Conservation (phyloP, 2,113 vertebrate species). For the Mionectes macconnelli region DNA sequence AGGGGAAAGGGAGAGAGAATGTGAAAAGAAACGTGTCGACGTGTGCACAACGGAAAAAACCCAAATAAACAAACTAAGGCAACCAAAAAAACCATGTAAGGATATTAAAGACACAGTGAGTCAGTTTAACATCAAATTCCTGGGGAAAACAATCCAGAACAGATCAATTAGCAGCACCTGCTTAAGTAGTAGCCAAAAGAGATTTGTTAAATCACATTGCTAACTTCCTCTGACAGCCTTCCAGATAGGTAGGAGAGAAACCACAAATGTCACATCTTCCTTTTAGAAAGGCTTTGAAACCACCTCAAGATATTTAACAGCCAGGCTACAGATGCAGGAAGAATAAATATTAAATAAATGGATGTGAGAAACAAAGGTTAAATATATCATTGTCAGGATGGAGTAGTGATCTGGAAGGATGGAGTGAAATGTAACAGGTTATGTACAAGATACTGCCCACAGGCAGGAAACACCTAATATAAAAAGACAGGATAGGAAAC, state of each 20-base stretch:
- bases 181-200: neutral
- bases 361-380: constrained; percentile 16
- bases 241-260: neutral
- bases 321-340: neutral
- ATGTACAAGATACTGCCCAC: neutral
- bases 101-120: neutral
- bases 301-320: neutral
- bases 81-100: neutral
- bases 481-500: neutral
- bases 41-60: rapidly evolving
- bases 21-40: neutral
- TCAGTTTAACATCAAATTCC: neutral
- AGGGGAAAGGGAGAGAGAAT: neutral
- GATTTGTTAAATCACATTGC: neutral
- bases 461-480: neutral
- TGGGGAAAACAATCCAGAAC: neutral
- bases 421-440: neutral
- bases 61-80: neutral
- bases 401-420: neutral
- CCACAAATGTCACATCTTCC: neutral
- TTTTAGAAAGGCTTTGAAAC: neutral
- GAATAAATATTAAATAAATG: neutral
- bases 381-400: neutral
- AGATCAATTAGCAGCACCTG: neutral
- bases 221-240: constrained; percentile 14